Conservation (phyloP, 2,888 invertebrate genomes). For the Microplitis deprimator region DNA sequence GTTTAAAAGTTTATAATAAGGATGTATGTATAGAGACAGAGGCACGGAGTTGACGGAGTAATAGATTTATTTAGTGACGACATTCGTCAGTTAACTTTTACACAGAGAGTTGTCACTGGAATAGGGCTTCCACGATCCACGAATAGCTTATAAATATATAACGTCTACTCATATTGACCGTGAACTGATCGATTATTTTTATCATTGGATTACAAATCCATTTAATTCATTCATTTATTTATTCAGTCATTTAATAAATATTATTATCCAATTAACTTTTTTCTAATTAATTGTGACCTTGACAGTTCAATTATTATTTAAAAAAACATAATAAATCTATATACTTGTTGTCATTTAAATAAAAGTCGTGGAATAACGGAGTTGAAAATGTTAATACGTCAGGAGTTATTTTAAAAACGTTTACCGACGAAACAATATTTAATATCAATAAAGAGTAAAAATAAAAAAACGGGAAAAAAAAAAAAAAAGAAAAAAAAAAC, state of each 20-base stretch:
- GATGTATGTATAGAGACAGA: background rate
- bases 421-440: background rate
- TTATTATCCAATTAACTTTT: background rate
- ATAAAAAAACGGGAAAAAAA: background rate
- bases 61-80: slow-evolving; percentile 3
- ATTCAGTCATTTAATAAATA: background rate
- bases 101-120: slow-evolving; percentile 23
- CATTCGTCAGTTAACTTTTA: background rate
- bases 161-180: slow-evolving; percentile 51
- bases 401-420: background rate
- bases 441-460: background rate
- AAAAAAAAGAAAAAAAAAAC: slow-evolving; percentile 7
- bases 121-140: slow-evolving; percentile 61
- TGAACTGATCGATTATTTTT: slow-evolving; percentile 62
- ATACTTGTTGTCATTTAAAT: background rate
- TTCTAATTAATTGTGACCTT: background rate
- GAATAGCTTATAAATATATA: slow-evolving; percentile 51
- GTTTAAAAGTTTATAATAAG: background rate
- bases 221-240: slow-evolving; percentile 4
- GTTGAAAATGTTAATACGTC: background rate
- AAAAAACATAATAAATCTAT: background rate
- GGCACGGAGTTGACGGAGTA: background rate
- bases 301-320: background rate
- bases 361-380: background rate
- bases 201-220: slow-evolving; percentile 4